These are phyloP conservation scores for Crepidodera aurea DNA, from an alignment of 2,888 invertebrate species.

Conservation along the genomic window DNA sequence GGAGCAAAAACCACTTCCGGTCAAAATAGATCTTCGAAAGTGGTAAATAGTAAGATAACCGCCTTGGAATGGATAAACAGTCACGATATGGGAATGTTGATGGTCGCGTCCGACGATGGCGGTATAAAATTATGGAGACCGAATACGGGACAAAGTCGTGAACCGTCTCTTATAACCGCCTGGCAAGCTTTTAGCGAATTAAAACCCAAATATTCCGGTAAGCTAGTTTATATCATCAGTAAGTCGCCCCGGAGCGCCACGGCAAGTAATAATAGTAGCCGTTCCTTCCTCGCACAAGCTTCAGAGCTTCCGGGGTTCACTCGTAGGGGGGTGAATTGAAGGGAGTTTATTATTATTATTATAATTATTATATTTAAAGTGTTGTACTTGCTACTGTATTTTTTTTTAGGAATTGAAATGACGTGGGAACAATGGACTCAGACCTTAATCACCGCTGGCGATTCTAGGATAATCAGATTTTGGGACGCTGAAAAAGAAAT, in stretches of 20 bases:
- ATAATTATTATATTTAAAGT: not conserved
- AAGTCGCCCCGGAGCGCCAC: no score
- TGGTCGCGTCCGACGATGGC: conserved; percentile 82
- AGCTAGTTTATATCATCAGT: not conserved
- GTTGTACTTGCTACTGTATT: not conserved
- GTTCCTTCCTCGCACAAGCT: no score
- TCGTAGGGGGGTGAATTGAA: not conserved
- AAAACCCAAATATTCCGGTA: conserved; percentile 46
- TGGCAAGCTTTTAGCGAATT: conserved; percentile 84
- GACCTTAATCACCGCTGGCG: conserved; percentile 82
- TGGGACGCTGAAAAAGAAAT: conserved; percentile 91
- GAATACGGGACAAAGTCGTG: conserved; percentile 53
- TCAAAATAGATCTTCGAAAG: conserved; percentile 63
- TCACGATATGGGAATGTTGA: conserved; percentile 79
- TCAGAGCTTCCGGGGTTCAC: not conserved
- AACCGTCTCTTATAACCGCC: conserved; percentile 74
- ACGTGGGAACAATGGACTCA: conserved; percentile 86
- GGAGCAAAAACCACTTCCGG: conserved; percentile 74
- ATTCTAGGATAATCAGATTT: conserved; percentile 77
- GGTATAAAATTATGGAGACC: conserved; percentile 75
- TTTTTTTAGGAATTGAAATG: conserved; percentile 68
- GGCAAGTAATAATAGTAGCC: no score
- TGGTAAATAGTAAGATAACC: conserved; percentile 72
- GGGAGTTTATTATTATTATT: not conserved
- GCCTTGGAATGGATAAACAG: conserved; percentile 87